Conservation (phyloP, 2,113 vertebrate species). For the Mus spicilegus region DNA sequence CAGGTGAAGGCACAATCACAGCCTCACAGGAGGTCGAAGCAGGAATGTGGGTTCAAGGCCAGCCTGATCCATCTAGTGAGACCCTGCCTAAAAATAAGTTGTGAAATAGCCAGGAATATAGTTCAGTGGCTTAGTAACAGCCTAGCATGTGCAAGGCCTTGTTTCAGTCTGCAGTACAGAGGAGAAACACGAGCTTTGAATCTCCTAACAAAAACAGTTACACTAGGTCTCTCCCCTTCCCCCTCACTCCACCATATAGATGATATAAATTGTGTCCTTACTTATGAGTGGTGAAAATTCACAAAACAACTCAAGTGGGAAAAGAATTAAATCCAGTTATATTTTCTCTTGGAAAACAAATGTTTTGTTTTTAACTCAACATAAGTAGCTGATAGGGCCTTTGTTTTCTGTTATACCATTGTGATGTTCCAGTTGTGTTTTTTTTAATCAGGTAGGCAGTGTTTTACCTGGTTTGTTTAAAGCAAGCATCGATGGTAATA, state of each 20-base stretch:
- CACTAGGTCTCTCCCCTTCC: not conserved
- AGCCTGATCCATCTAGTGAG: not conserved
- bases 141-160: not conserved
- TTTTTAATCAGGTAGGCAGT: not conserved
- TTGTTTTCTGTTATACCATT: not conserved
- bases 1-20: not conserved
- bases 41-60: not conserved
- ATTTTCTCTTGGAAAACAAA: not conserved
- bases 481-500: not conserved
- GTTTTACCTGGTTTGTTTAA: slow-evolving; percentile 21
- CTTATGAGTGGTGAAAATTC: not conserved
- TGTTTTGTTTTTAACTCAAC: not conserved
- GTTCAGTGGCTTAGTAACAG: not conserved
- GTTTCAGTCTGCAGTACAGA: not conserved
- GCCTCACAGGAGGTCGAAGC: not conserved
- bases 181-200: not conserved
- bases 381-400: not conserved
- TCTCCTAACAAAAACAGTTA: slow-evolving; percentile 6
- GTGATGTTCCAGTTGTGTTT: not conserved
- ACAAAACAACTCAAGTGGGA: not conserved
- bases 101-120: too few relatives aligned
- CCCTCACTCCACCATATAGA: not conserved
- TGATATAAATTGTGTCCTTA: not conserved
- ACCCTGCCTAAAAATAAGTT: not conserved
- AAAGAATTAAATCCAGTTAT: not conserved